Evolutionary conservation across 1,140 invertebrate species (phyloP), one percentile per base, ranked within the genome.

Genomic region (Frieseomelitta varia): DNA sequence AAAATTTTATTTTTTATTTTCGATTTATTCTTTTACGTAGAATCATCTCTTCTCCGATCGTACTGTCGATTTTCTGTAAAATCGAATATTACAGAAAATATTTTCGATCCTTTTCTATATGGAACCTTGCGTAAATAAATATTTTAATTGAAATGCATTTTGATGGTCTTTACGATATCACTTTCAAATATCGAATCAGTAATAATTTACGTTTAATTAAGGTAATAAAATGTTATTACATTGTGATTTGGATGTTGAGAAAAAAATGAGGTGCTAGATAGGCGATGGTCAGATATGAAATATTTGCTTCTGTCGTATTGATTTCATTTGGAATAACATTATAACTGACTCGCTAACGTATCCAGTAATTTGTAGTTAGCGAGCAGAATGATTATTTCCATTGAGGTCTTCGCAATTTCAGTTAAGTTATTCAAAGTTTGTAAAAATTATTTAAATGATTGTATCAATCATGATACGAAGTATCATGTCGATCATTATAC

Each of bases 261-360:
- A 15, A 21, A 69, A 68, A 69, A 24, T 1, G 21, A n/a, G 47
- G 47, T 56, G 4, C 30, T 19, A 53, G 2, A 56, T 21, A 30
- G 72, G 19, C 21, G 1, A 55, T 21, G 0, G 30, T 55, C 14
- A 56, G 53, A n/a, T 14, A 47, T n/a, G 39, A n/a, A 72, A 51
- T 75, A 76, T 76, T 76, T 76, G 72, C 53, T 74, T 55, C 53
- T 74, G 53, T 27, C 15, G 19, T 27, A 56, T 56, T 74, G 19
- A 2, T 56, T 34, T 74, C 12, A 15, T 47, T 30, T 1, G 21
- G 58, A 61, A 61, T 61, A 61, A 21, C 24, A n/a, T 61, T 61
- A 61, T n/a, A 61, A 61, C 21, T 61, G 24, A 24, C 24, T 61
- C 10, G 58, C 3, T 61, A n/a, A 61, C 58, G 24, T 61, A n/a